Evolutionary conservation across 1,140 invertebrate species (phyloP).

Genomic region (Hirudo medicinalis): DNA sequence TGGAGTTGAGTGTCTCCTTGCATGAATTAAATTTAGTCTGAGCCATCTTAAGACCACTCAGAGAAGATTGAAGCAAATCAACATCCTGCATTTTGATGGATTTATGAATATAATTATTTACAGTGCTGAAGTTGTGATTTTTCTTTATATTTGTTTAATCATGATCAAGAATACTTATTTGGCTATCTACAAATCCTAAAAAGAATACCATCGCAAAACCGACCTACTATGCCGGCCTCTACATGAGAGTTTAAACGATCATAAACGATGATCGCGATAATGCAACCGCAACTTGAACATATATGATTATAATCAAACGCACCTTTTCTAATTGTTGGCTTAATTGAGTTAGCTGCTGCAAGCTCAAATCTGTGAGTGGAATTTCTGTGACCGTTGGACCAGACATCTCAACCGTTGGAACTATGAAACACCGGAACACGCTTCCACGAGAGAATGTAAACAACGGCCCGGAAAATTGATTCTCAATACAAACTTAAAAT

Average conservation of each 20-base stretch:
- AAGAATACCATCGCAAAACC: too few relatives aligned
- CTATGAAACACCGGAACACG: too few relatives aligned
- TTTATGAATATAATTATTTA: neutral
- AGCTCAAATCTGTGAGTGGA: neutral
- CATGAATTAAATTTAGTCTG: slow-evolving; percentile 6
- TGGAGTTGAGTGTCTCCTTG: neutral
- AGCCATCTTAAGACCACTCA: slow-evolving; percentile 7
- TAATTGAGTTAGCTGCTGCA: slow-evolving; percentile 1
- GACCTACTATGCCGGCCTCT: too few relatives aligned
- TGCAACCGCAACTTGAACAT: neutral
- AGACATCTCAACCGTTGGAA: neutral
- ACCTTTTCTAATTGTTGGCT: slow-evolving; percentile 2
- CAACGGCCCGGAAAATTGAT: too few relatives aligned
- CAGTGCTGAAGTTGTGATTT: neutral
- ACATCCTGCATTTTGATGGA: neutral
- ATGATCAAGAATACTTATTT: neutral
- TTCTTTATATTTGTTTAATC: neutral
- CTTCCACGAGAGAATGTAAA: too few relatives aligned
- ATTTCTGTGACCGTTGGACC: neutral
- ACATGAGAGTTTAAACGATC: too few relatives aligned
- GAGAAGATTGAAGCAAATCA: slow-evolving; percentile 2
- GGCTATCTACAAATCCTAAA: neutral
- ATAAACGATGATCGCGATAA: too few relatives aligned
- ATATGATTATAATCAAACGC: slow-evolving; percentile 1
- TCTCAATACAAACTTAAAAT: too few relatives aligned